phyloP scores from a whole-genome alignment of 2,113 vertebrate species.

The Rissa tridactyla region DNA sequence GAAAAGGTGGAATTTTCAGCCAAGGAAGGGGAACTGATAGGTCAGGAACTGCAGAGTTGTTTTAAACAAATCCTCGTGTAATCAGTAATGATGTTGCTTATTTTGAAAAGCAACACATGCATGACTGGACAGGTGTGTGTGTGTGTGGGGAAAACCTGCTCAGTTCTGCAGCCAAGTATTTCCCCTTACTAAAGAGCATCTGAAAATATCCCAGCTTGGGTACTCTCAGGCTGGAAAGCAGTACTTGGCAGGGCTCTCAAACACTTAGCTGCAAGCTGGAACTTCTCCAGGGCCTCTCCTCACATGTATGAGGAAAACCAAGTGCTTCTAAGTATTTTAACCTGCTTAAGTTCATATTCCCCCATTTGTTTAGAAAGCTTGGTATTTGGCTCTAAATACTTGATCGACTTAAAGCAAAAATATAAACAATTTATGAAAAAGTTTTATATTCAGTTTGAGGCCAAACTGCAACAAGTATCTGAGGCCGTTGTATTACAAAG shows the following conservation, averaged over 20 bases:
- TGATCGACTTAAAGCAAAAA: neutral
- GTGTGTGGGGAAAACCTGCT: neutral
- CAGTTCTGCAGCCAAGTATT: constrained; percentile 28
- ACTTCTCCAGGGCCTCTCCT: constrained; percentile 40
- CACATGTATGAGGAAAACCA: neutral
- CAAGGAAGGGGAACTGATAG: neutral
- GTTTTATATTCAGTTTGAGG: neutral
- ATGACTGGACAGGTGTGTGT: neutral
- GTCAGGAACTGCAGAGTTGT: neutral
- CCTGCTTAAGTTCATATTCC: neutral
- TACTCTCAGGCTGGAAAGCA: constrained; percentile 21
- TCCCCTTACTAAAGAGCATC: constrained; percentile 17
- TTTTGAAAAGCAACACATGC: constrained; percentile 9
- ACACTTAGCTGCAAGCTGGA: constrained; percentile 28
- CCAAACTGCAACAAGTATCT: neutral
- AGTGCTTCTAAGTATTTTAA: neutral
- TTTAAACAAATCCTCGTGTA: constrained; percentile 27
- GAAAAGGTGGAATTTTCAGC: neutral
- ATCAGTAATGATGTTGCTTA: neutral
- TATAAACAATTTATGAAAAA: neutral
- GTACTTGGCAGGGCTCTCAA: constrained; percentile 12
- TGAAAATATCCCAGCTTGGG: neutral
- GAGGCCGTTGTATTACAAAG: neutral
- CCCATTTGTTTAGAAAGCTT: neutral
- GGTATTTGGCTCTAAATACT: neutral